Conservation (phyloP, 2,888 invertebrate species). For the Lithodes maja region DNA sequence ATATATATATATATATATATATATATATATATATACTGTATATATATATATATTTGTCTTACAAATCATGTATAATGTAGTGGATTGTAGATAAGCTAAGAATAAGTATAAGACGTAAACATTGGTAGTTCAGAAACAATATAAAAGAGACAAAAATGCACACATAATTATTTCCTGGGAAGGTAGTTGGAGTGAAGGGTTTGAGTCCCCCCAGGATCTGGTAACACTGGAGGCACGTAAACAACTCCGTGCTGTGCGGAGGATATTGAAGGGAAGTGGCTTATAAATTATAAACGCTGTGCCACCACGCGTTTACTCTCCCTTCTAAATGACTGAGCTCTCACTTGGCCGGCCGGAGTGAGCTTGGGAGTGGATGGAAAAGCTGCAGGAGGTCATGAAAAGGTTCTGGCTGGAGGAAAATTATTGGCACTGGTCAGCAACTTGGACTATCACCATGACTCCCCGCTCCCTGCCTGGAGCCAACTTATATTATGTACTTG, state of each 20-base stretch:
- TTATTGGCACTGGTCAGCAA: slow-evolving; percentile 2
- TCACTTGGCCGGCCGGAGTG: background rate
- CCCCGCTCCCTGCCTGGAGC: slow-evolving; percentile 2
- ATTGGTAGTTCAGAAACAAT: no score
- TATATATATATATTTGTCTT: no score
- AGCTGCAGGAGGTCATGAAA: slow-evolving; percentile 12
- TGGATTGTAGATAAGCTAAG: no score
- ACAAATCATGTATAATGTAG: no score
- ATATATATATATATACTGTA: no score
- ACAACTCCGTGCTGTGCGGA: background rate
- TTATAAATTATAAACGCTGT: background rate
- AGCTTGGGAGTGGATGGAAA: background rate
- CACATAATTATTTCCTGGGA: no score
- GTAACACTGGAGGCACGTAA: background rate
- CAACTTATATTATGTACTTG: background rate
- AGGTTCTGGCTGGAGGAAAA: slow-evolving; percentile 29
- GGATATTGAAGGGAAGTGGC: slow-evolving; percentile 1
- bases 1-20: no score
- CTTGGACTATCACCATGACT: slow-evolving; percentile 6
- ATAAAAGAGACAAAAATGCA: no score
- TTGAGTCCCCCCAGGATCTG: background rate
- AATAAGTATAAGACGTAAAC: no score
- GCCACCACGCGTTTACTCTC: slow-evolving; percentile 1
- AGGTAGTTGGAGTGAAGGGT: background rate
- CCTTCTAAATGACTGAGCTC: background rate